phyloP scores from a whole-genome alignment of 2,797 vertebrate species.

The Denticeps clupeoides region DNA sequence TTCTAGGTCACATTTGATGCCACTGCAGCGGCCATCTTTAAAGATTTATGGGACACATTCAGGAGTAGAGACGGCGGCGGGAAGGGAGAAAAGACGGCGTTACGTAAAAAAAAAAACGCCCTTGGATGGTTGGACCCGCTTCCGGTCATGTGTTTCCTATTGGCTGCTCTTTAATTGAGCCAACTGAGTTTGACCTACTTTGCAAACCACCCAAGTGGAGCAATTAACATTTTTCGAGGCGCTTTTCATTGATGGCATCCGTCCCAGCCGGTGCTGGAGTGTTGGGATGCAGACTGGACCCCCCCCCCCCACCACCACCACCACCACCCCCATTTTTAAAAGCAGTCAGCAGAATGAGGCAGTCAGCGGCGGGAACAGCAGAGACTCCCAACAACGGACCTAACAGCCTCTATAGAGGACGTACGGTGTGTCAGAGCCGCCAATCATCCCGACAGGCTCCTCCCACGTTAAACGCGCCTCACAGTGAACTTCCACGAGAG shows the following conservation, averaged over 20 bases:
- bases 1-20: conserved; percentile 37
- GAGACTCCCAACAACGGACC: no score
- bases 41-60: conserved; percentile 27
- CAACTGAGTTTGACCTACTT: conserved; percentile 56
- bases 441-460: no score
- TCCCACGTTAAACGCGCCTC: no score
- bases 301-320: conserved; percentile 29
- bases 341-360: conserved; percentile 29
- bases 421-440: no score
- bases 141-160: conserved; percentile 13
- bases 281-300: background rate
- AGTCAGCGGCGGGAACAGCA: no score
- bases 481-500: no score
- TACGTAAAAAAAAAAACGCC: conserved; percentile 31
- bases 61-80: conserved; percentile 2
- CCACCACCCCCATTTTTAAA: conserved; percentile 27
- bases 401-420: no score
- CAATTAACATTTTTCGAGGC: conserved; percentile 44
- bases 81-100: conserved; percentile 21
- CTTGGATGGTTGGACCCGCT: conserved; percentile 21
- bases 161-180: conserved; percentile 41
- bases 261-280: conserved; percentile 17
- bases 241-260: conserved; percentile 40
- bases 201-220: conserved; percentile 48
- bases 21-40: conserved; percentile 15